These are phyloP conservation scores for Scolopax bukidnonensis DNA, from an alignment of 2,797 vertebrate genomes.

Conservation along the genomic window DNA sequence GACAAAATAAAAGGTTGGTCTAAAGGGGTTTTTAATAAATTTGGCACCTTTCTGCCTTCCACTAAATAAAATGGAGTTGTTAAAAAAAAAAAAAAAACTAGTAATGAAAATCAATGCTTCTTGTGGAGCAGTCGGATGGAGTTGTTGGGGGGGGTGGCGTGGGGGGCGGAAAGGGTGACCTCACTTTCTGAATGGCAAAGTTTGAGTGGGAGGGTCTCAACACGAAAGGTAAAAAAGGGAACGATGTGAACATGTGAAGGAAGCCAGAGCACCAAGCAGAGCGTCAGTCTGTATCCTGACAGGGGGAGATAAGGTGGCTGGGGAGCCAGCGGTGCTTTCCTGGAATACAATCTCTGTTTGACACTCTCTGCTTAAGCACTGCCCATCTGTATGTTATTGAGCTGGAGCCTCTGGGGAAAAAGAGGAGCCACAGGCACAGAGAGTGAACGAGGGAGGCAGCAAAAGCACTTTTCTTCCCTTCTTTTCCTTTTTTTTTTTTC, in stretches of 20 bases:
- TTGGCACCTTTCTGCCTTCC: conserved; percentile 38
- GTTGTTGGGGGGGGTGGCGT: neutral
- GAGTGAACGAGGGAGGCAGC: conserved; percentile 54
- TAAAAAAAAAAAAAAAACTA: neutral
- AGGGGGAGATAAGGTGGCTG: conserved; percentile 66
- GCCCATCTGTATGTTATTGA: conserved; percentile 87
- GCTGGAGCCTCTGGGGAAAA: conserved; percentile 78
- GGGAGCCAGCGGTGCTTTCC: conserved; percentile 72
- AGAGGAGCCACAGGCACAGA: conserved; percentile 69
- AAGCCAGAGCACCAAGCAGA: conserved; percentile 70
- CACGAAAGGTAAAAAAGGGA: conserved; percentile 83
- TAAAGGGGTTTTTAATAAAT: neutral
- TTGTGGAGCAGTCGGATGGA: neutral
- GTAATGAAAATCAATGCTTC: neutral
- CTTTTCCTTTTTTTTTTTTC: neutral
- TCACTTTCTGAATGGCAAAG: conserved; percentile 50
- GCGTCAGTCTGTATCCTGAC: conserved; percentile 75
- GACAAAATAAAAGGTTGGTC: neutral
- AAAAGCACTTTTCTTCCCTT: conserved; percentile 41
- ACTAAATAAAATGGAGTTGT: conserved; percentile 16
- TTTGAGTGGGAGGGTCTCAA: conserved; percentile 75
- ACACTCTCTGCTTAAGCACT: conserved; percentile 73
- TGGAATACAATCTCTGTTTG: conserved; percentile 73
- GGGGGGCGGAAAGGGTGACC: conserved; percentile 41
- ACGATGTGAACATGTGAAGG: conserved; percentile 79